These are phyloP conservation scores for Lasioglossum calceatum DNA, from an alignment of 2,888 invertebrate species.

Conservation along the genomic window DNA sequence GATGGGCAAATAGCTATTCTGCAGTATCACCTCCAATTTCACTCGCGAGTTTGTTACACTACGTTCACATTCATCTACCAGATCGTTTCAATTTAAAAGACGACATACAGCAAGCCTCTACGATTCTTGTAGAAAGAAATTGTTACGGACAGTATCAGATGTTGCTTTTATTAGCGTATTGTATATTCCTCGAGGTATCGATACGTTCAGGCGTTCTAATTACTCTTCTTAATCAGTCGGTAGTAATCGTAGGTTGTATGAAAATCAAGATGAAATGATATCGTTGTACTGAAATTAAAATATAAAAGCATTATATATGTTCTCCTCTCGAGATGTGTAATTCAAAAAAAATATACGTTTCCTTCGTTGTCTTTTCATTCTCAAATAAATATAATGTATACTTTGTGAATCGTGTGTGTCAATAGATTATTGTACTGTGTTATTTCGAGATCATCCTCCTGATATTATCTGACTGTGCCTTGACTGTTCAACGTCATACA, in stretches of 20 bases:
- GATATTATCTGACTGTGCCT: constrained; percentile 5
- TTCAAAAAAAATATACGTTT: background rate
- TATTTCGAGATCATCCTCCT: background rate
- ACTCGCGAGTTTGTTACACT: constrained; percentile 29
- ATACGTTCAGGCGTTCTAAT: constrained; percentile 17
- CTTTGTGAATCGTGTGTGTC: background rate
- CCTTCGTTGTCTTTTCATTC: background rate
- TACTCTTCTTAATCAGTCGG: background rate
- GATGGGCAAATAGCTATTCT: background rate
- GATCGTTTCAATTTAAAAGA: constrained; percentile 48
- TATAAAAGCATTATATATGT: background rate
- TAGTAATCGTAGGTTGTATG: constrained; percentile 13
- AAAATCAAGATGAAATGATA: constrained; percentile 8
- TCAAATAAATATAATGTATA: constrained; percentile 9
- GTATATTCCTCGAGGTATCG: background rate
- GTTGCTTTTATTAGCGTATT: constrained; percentile 15
- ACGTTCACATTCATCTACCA: constrained; percentile 60
- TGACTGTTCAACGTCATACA: background rate
- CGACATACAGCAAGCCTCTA: constrained; percentile 61
- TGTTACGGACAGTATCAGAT: constrained; percentile 15
- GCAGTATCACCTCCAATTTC: constrained; percentile 5
- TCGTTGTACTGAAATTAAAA: constrained; percentile 6
- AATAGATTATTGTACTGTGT: background rate
- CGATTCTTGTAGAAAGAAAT: constrained; percentile 37
- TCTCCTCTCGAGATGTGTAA: background rate